Evolutionary conservation across 2,113 vertebrate species (phyloP), one percentile per base, ranked within the genome.

Genomic region (Girardinichthys multiradiatus): DNA sequence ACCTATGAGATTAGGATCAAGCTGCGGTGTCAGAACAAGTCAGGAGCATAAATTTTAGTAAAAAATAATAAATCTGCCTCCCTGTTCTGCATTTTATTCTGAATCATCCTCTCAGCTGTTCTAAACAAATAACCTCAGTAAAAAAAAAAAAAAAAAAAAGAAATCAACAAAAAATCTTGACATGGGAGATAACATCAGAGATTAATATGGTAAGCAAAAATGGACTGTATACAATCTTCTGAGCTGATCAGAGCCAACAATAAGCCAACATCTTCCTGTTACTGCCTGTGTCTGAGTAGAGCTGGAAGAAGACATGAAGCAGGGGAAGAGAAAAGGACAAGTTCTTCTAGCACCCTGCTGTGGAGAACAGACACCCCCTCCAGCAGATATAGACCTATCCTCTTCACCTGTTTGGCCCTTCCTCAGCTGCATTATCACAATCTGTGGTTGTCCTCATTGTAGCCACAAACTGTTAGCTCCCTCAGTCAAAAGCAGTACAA

Each of bases 261-360:
- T 80, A 75, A 84, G 48, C 48, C 48, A 54, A 54, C 48, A 54
- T 10, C 9, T 21, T 21, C 21, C 2, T 28, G 37, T 19, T 65
- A 65, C 37, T 5, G 28, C 59, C 28, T 21, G 21, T 70, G 61
- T 80, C 74, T 81, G 62, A 67, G 57, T 0, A 12, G 62, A 75
- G 72, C 68, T 28, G 65, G 71, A 51, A n/a, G 77, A 60, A 57
- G 19, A 69, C 26, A 15, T 39, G 39, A 64, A 51, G 24, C 77
- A 80, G 75, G 60, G 85, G 84, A 76, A 85, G 85, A 87, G 74
- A 71, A 82, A 31, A n/a, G 29, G 82, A 78, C 48, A 72, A 80
- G 88, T 91, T 89, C 74, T 88, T 91, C 79, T 91, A 91, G 90
- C 91, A 92, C 90, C 92, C 86, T 91, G 85, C 90, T 83, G 87